These are phyloP conservation scores for Siniperca chuatsi DNA, from an alignment of 2,113 vertebrate species.

Conservation along the genomic window DNA sequence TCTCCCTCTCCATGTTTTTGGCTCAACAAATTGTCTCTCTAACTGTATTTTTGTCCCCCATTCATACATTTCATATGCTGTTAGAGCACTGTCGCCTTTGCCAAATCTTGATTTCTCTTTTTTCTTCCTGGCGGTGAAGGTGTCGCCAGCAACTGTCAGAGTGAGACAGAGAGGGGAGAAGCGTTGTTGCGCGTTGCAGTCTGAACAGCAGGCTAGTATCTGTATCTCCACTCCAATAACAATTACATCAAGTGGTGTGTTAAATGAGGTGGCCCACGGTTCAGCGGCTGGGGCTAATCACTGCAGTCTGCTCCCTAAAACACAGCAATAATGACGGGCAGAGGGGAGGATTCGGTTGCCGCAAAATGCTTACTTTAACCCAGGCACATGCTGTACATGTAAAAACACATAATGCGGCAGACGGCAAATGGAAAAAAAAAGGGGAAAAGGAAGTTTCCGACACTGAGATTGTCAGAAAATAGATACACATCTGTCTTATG, in stretches of 20 bases:
- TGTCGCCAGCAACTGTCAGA: conserved; percentile 23
- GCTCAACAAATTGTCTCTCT: not conserved
- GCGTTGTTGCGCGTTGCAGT: conserved; percentile 22
- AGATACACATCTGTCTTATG: conserved; percentile 56
- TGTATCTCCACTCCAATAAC: conserved; percentile 76
- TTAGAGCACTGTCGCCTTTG: not conserved
- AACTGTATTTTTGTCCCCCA: conserved; percentile 7
- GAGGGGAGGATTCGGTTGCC: conserved; percentile 40
- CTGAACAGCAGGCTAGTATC: conserved; percentile 64
- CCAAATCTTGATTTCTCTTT: conserved; percentile 39
- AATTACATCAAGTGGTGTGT: conserved; percentile 78
- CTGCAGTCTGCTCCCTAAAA: conserved; percentile 73
- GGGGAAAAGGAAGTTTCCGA: conserved; percentile 16
- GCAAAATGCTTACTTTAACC: conserved; percentile 54
- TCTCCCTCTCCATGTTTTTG: not conserved
- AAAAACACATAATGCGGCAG: not conserved
- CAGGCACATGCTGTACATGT: conserved; percentile 24
- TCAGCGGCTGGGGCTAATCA: conserved; percentile 74
- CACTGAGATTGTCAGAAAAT: conserved; percentile 11
- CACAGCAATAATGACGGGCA: conserved; percentile 54
- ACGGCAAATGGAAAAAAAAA: not conserved
- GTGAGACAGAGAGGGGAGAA: conserved; percentile 21
- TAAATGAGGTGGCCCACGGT: conserved; percentile 76
- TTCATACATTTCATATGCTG: conserved; percentile 1
- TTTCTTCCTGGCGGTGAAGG: conserved; percentile 5